Conservation (phyloP, 1,140 invertebrate species). For the Apis florea region DNA sequence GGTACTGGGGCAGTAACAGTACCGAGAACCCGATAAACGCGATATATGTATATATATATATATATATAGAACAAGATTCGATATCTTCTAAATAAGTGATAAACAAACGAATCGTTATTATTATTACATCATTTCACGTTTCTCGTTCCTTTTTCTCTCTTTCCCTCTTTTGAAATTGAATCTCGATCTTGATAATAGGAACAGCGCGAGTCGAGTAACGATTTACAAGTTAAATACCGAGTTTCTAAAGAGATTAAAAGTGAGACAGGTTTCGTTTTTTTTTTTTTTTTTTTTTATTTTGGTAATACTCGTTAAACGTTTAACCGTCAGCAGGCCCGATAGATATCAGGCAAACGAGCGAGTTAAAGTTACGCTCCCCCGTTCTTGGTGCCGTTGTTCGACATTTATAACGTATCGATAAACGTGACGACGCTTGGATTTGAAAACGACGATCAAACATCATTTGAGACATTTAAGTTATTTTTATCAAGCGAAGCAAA, state of each 20-base stretch:
- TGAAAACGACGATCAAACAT: conserved; percentile 4
- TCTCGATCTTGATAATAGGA: conserved; percentile 14
- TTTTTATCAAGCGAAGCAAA: neutral
- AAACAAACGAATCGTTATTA: conserved; percentile 29
- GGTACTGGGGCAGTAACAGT: conserved; percentile 73
- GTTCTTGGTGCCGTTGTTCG: neutral
- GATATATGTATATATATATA: too few relatives aligned
- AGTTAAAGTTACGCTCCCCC: conserved; percentile 3
- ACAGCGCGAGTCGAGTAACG: conserved; percentile 17
- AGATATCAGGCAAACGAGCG: neutral
- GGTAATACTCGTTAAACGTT: neutral
- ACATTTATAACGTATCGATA: conserved; percentile 13
- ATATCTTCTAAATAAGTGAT: neutral
- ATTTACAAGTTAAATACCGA: neutral
- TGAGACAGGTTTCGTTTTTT: neutral
- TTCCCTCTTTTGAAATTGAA: neutral
- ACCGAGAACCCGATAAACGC: conserved; percentile 47
- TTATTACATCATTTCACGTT: too few relatives aligned
- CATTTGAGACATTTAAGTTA: neutral
- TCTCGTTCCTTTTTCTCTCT: neutral
- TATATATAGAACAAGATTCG: neutral
- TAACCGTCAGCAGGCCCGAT: neutral
- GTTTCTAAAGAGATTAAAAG: neutral
- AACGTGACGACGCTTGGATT: neutral
- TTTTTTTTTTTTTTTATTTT: too few relatives aligned